A percentile compares a stretch with the other conserved stretches of the same genome.
Conservation (phyloP, 2,888 invertebrate genomes). For the Pomacea canaliculata region DNA sequence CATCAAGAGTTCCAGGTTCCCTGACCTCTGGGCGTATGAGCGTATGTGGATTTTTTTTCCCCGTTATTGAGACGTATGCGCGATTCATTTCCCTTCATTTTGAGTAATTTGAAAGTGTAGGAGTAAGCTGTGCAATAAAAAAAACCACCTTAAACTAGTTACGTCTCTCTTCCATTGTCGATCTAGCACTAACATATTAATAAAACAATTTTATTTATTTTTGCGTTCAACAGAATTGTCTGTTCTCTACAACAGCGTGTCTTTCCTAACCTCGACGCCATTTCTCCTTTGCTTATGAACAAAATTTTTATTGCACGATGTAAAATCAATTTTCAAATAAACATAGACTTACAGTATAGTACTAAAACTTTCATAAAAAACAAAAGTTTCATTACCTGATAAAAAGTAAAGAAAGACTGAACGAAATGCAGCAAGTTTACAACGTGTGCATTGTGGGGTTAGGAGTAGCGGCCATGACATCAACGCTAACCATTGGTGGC, state of each 20-base stretch:
- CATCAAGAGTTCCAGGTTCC: too few species aligned
- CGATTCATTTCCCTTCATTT: too few species aligned
- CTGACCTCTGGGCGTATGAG: too few species aligned
- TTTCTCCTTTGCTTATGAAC: constrained; percentile 26
- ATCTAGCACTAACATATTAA: too few species aligned
- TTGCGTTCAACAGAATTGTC: too few species aligned
- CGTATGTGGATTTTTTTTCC: too few species aligned
- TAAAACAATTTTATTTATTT: too few species aligned
- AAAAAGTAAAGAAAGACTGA: not conserved
- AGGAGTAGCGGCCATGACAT: constrained; percentile 4
- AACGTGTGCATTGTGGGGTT: constrained; percentile 6
- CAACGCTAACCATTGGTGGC: not conserved
- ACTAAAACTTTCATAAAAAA: not conserved
- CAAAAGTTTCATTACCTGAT: not conserved
- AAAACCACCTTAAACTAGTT: too few species aligned
- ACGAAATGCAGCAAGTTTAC: not conserved
- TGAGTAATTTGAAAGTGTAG: too few species aligned
- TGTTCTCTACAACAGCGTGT: not conserved
- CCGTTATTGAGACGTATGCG: too few species aligned
- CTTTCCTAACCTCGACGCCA: constrained; percentile 40
- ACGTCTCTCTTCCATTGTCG: too few species aligned
- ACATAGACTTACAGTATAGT: not conserved
- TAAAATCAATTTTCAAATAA: not conserved
- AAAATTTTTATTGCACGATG: not conserved
- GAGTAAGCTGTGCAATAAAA: too few species aligned